A percentile compares a stretch with the other conserved stretches of the same genome.
Conservation (phyloP, 2,797 vertebrate genomes). For the Hylomyscus alleni region DNA sequence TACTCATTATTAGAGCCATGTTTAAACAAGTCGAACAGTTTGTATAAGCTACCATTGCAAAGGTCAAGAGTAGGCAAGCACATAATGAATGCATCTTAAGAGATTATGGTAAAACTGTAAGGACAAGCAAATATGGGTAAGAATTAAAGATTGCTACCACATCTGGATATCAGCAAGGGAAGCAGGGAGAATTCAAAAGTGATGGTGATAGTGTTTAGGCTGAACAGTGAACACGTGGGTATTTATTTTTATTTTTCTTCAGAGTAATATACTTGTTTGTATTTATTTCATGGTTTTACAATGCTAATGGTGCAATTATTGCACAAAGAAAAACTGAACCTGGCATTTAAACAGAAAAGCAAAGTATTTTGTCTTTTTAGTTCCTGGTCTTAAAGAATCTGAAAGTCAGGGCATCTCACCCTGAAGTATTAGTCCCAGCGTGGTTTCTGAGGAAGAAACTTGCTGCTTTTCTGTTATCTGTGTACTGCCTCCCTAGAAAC, state of each 20-base stretch:
- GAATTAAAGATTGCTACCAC: neutral
- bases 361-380: accelerated
- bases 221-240: neutral
- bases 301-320: neutral
- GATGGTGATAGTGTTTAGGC: neutral
- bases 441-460: neutral
- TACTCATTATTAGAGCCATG: neutral
- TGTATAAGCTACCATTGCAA: neutral
- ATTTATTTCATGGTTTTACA: neutral
- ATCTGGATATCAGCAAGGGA: neutral
- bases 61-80: neutral
- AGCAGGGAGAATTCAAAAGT: neutral
- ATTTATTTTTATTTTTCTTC: neutral
- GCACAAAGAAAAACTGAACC: neutral
- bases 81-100: no score
- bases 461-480: neutral
- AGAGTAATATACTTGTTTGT: neutral
- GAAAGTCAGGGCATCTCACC: no score
- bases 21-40: neutral
- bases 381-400: neutral
- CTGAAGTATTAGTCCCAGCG: neutral
- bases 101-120: neutral
- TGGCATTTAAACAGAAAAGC: neutral
- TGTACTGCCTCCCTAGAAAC: neutral
- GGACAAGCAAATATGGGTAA: neutral